Base-by-base conservation (phyloP, 92 coral and sea anemone genomes). In the Parazoanthus swiftii region DNA sequence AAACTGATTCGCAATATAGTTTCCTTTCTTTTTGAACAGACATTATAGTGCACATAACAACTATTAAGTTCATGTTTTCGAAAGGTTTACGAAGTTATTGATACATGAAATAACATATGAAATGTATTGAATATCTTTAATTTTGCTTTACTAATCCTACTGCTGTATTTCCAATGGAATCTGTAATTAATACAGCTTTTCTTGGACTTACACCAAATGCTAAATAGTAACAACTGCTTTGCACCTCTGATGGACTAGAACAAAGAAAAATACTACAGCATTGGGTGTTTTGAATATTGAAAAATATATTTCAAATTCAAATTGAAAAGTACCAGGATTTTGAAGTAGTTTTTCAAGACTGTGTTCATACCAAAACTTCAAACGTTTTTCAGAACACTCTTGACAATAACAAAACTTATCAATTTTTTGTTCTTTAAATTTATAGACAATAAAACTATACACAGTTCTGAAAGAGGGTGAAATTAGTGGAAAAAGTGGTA, bases 1-100 rank as follows among this genome's bases (percentile, higher is more conserved):
- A 84, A 71, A 20, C 37, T 63, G 25, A 63, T 63, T 26, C 70
- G 18, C 70, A 54, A 80, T 80, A 65, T 84, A 43, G 39, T 48
- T 46, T 44, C 36, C 37, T 51, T 44, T 54, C 10, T 54, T 54
- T 10, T 80, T 80, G 20, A 42, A 14, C 16, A 56, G 20, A 35
- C 71, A 35, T 80, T 80, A 33, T 16, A 4, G 15, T 43, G 35
- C 9, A 8, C 33, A 44, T 46, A 25, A 26, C 36, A 68, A 39
- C 51, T 38, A 10, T 79, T 3, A 16, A 38, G 11, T 14, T n/a
- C 21, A 0, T 65, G 65, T 38, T 16, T 74, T 26, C 21, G 77
- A 72, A 72, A 72, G 18, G 35, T 72, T 14, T n/a, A 72, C 5
- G 51, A 37, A 65, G 48, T 33, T 6, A 15, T 65, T 59, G 72